Evolutionary conservation across 1,140 invertebrate genomes (phyloP).

Genomic region (Caerostris extrusa): DNA sequence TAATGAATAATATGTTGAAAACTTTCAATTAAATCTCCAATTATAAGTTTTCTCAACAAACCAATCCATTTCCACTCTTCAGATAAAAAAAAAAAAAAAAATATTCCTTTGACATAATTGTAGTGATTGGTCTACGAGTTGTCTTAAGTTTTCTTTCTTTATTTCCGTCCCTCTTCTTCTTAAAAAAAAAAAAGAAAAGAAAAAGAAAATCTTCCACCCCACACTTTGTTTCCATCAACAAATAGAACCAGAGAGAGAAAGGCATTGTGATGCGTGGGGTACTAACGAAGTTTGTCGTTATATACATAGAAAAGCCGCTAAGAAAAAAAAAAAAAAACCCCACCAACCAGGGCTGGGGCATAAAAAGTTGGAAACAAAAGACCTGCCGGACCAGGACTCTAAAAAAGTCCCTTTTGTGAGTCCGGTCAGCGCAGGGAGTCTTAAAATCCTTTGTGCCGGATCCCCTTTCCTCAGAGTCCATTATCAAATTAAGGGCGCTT

Average conservation of each 20-base stretch:
- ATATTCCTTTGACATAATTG: no score
- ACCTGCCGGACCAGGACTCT: slow-evolving; percentile 47
- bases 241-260: slow-evolving; percentile 1
- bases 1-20: no score
- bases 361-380: slow-evolving; percentile 72
- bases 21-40: no score
- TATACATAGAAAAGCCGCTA: slow-evolving; percentile 52
- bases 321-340: slow-evolving; percentile 14
- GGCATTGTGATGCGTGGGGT: not conserved
- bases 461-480: slow-evolving; percentile 46
- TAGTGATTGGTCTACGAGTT: not conserved
- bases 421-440: slow-evolving; percentile 55
- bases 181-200: not conserved
- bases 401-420: slow-evolving; percentile 41
- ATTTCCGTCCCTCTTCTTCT: not conserved
- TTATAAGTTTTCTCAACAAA: no score
- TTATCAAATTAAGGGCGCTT: slow-evolving; percentile 71
- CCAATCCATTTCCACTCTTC: no score
- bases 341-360: not conserved
- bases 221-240: slow-evolving; percentile 33
- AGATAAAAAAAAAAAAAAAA: no score
- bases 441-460: slow-evolving; percentile 60
- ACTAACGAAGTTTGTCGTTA: slow-evolving; percentile 73
- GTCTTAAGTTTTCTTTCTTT: not conserved
- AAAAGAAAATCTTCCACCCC: not conserved